These are phyloP conservation scores for Brachylomia viminalis DNA, from an alignment of 2,888 invertebrate genomes.

Conservation along the genomic window DNA sequence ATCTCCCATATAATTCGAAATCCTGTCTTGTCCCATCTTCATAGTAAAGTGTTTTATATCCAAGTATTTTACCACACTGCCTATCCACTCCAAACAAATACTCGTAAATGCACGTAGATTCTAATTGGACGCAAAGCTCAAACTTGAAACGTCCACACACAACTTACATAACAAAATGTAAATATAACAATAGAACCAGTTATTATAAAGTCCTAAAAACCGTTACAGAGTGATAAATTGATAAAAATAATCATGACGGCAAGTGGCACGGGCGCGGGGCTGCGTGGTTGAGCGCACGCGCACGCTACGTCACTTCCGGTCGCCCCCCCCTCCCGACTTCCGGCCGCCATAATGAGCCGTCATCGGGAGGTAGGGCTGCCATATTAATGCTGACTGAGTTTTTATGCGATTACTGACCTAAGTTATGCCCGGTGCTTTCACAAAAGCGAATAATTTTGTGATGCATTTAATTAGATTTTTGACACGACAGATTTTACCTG, in stretches of 20 bases:
- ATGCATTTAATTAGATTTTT: too few relatives aligned
- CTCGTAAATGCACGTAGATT: too few relatives aligned
- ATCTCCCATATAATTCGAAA: too few relatives aligned
- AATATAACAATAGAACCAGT: slow-evolving; percentile 45
- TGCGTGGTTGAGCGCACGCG: slow-evolving; percentile 79
- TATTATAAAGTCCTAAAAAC: slow-evolving; percentile 65
- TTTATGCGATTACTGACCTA: slow-evolving; percentile 23
- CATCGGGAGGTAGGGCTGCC: slow-evolving; percentile 48
- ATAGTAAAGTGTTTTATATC: too few relatives aligned
- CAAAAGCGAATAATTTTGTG: background rate
- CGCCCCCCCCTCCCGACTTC: slow-evolving; percentile 71
- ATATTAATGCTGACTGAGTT: slow-evolving; percentile 39
- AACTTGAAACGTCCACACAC: slow-evolving; percentile 8
- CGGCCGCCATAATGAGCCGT: slow-evolving; percentile 66
- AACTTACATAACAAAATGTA: slow-evolving; percentile 23
- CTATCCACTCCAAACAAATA: too few relatives aligned
- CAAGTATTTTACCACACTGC: too few relatives aligned
- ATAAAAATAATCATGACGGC: slow-evolving; percentile 71
- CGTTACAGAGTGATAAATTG: slow-evolving; percentile 76
- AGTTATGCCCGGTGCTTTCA: background rate
- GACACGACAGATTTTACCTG: too few relatives aligned
- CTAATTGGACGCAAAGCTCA: too few relatives aligned
- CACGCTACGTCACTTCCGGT: slow-evolving; percentile 81
- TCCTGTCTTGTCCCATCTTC: too few relatives aligned
- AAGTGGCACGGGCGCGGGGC: slow-evolving; percentile 71